These are phyloP conservation scores for Acrocephalus kingi DNA, from an alignment of 2,113 vertebrate species.

Conservation along the genomic window DNA sequence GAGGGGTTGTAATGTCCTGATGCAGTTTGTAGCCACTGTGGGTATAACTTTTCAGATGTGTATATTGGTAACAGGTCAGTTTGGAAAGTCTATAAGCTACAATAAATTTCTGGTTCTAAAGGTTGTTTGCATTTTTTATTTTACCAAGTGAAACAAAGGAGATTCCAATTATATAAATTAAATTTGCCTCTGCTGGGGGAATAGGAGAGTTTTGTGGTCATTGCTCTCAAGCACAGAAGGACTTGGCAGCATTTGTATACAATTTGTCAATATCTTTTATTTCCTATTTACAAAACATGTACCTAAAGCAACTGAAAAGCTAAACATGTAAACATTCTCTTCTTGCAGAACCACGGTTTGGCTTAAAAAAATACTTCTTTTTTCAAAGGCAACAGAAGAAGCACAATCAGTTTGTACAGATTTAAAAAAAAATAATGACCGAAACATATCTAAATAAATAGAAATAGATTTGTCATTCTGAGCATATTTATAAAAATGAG, in stretches of 20 bases:
- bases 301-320: constrained; percentile 24
- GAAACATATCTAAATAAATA: constrained; percentile 68
- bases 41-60: constrained; percentile 78
- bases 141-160: neutral
- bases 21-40: constrained; percentile 77
- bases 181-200: neutral
- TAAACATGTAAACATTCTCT: constrained; percentile 52
- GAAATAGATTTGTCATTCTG: neutral
- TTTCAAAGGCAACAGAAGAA: constrained; percentile 44
- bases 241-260: neutral
- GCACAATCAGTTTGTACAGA: constrained; percentile 43
- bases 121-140: neutral
- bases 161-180: fast-evolving
- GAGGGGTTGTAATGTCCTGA: constrained; percentile 77
- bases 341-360: constrained; percentile 7
- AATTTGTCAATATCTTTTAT: neutral
- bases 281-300: constrained; percentile 51
- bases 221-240: neutral
- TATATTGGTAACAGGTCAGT: constrained; percentile 83
- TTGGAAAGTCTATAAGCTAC: constrained; percentile 78
- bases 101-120: constrained; percentile 85
- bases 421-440: constrained; percentile 34
- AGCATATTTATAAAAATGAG: neutral
- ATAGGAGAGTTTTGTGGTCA: neutral
- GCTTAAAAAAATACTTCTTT: constrained; percentile 64